These are phyloP conservation scores for Vimba vimba DNA, from an alignment of 2,113 vertebrate genomes.

Conservation along the genomic window DNA sequence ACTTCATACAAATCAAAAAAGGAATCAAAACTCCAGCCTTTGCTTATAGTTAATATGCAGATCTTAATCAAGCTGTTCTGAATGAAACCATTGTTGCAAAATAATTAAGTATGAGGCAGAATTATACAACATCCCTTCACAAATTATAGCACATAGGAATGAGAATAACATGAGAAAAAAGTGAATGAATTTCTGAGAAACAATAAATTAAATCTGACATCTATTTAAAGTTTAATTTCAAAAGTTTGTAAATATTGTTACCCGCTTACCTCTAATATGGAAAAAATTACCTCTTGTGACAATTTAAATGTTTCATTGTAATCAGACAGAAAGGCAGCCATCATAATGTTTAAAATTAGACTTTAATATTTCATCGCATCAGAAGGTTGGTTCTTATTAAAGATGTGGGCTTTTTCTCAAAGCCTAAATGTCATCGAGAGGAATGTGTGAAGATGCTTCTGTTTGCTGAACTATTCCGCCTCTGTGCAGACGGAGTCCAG, in stretches of 20 bases:
- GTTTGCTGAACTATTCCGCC: conserved; percentile 53
- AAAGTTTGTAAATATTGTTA: conserved; percentile 88
- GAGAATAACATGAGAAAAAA: conserved; percentile 22
- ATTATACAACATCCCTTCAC: conserved; percentile 41
- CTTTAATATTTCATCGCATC: conserved; percentile 91
- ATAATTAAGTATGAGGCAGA: conserved; percentile 42
- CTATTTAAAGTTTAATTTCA: conserved; percentile 75
- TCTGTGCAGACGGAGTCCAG: conserved; percentile 29
- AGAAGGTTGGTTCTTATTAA: conserved; percentile 89
- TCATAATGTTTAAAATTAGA: conserved; percentile 93
- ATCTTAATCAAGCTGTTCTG: conserved; percentile 47
- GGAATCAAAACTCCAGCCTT: neutral
- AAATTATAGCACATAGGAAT: conserved; percentile 40
- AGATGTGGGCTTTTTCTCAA: conserved; percentile 81
- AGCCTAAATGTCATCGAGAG: conserved; percentile 86
- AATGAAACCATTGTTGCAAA: conserved; percentile 43
- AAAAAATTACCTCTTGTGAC: conserved; percentile 75
- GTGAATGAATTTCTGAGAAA: conserved; percentile 57
- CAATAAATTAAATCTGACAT: conserved; percentile 58
- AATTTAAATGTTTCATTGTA: conserved; percentile 85
- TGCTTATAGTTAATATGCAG: conserved; percentile 44
- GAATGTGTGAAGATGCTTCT: conserved; percentile 66
- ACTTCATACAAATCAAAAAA: conserved; percentile 25
- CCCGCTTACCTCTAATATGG: conserved; percentile 80
- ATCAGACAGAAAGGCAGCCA: conserved; percentile 81